phyloP scores from a whole-genome alignment of 1,140 invertebrate genomes.

The Harpegnathos saltator region DNA sequence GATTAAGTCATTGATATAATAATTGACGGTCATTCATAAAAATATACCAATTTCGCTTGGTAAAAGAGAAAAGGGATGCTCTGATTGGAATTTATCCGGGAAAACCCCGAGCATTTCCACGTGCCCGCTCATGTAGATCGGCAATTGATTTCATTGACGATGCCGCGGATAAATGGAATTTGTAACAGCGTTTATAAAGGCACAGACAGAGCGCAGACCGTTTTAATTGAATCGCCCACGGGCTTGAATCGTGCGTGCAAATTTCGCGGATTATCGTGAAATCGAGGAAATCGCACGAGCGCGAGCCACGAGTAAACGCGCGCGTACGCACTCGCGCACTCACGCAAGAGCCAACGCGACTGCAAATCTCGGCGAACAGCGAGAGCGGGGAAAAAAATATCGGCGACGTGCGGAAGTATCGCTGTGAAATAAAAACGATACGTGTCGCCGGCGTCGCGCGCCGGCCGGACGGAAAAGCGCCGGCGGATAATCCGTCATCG shows the following conservation, averaged over 20 bases:
- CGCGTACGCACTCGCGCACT: no score
- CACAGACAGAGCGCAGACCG: not conserved
- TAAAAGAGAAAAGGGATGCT: no score
- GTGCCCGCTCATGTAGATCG: not conserved
- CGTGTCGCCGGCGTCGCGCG: no score
- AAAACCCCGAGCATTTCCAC: no score
- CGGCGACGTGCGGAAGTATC: not conserved
- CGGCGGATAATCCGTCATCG: constrained; percentile 12
- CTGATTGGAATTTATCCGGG: no score
- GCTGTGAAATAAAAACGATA: not conserved
- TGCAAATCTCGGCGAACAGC: not conserved
- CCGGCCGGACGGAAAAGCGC: constrained; percentile 21
- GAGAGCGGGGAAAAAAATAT: not conserved
- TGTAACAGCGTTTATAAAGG: constrained; percentile 17
- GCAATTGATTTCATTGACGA: constrained; percentile 12
- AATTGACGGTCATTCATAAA: no score
- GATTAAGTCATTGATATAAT: no score
- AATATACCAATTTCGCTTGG: no score
- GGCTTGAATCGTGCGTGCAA: not conserved
- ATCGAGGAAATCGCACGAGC: not conserved
- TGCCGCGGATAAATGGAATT: not conserved
- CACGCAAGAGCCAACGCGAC: not conserved
- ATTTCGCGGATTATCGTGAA: not conserved
- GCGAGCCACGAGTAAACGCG: not conserved
- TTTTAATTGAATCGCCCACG: constrained; percentile 6